Evolutionary conservation across 2,113 vertebrate species (phyloP), one percentile per base, ranked within the genome.

Genomic region (Hydrolagus affinis): DNA sequence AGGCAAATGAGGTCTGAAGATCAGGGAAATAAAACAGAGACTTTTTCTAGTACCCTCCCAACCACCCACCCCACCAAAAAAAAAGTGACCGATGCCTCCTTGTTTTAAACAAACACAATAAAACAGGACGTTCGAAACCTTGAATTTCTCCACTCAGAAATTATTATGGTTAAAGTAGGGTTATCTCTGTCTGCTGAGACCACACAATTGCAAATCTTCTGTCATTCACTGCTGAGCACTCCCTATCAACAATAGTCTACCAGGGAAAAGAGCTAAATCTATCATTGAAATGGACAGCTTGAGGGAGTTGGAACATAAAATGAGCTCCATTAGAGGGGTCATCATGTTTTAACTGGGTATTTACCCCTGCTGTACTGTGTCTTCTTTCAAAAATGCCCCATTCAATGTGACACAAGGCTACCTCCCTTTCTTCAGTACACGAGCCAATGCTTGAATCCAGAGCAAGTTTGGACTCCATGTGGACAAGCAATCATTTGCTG

Each of bases 201-300:
- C 91, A 91, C 93, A 94, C 95, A 95, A 95, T 95, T 95, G 94
- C 90, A 94, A 91, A 92, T 94, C 95, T 95, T 95, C 95, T 94
- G 94, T 95, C 94, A 93, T 94, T 96, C 93, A 94, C 92, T 93
- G 90, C 91, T 90, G 91, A 92, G 91, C 94, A 94, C 94, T 95
- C 95, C 94, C 95, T 95, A 96, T 96, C 95, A 95, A 94, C 93
- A 91, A 90, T 90, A 89, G 93, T 93, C 93, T 90, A 93, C 93
- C 91, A 89, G 85, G 85, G 75, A 85, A 88, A 88, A 88, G 85
- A 88, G 89, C 91, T 86, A 90, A 92, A 95, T 96, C 94, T 94
- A 95, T 96, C 95, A 95, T 9, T 0, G 87, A 87, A 90, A 88
- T 88, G 93, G 95, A 95, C 94, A 93, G 92, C 90, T 91, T 90